A percentile compares a stretch with the other conserved stretches of the same genome.
phyloP scores from a whole-genome alignment of 2,113 vertebrate genomes.

The Nothobranchius kuhntae region DNA sequence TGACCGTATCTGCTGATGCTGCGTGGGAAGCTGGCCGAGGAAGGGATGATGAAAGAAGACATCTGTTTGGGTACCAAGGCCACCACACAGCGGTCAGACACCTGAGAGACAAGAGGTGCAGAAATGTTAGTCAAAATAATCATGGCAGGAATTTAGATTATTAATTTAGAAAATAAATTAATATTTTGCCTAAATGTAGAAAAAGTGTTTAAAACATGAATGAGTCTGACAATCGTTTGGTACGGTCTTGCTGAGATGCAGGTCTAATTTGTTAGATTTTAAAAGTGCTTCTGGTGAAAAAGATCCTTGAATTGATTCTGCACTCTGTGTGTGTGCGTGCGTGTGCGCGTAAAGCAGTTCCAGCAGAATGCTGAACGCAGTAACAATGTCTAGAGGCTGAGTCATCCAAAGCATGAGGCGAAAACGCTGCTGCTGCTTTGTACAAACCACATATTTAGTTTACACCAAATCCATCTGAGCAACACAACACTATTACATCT shows the following conservation, averaged over 20 bases:
- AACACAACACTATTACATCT: slow-evolving; percentile 24
- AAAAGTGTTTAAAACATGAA: background rate
- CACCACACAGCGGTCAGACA: slow-evolving; percentile 91
- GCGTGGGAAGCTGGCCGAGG: slow-evolving; percentile 90
- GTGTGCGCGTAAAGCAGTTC: background rate
- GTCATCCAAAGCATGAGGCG: slow-evolving; percentile 2
- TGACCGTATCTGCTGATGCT: slow-evolving; percentile 94
- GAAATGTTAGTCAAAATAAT: slow-evolving; percentile 14
- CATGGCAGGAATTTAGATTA: slow-evolving; percentile 4
- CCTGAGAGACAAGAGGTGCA: slow-evolving; percentile 74
- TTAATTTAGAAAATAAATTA: no score
- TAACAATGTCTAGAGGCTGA: background rate
- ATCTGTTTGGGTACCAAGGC: slow-evolving; percentile 95
- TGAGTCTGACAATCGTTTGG: background rate
- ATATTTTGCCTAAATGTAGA: background rate
- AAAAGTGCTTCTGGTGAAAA: background rate
- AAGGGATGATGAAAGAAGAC: slow-evolving; percentile 92
- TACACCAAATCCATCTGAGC: slow-evolving; percentile 28
- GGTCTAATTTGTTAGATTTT: background rate
- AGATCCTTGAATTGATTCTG: no score
- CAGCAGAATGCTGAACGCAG: background rate
- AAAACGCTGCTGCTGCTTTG: slow-evolving; percentile 10
- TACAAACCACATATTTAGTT: slow-evolving; percentile 9
- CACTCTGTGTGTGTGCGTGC: background rate
- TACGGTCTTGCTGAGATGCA: background rate